Evolutionary conservation across 1,140 invertebrate genomes (phyloP), one percentile per base, ranked within the genome.

Genomic region (Drosophila rufa): DNA sequence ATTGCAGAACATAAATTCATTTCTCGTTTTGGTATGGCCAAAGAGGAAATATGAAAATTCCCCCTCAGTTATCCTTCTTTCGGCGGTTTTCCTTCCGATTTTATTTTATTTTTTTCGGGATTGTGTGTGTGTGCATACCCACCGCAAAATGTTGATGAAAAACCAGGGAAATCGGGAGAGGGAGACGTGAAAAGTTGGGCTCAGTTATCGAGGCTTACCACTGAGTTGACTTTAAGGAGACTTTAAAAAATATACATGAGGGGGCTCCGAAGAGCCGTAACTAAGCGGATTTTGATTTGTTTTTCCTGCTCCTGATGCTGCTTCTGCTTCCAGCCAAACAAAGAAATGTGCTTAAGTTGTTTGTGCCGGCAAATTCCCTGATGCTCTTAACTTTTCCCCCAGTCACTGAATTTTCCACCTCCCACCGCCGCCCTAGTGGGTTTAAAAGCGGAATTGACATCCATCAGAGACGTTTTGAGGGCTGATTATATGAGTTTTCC

Each of bases 211-310:
- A 46, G 51, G 42, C 66, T 68, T 77, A 58, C 75, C 56, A 60
- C 56, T 7, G 62, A 47, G 42, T 60, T 77, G 30, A 56, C 70
- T 80, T 81, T 80, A 81, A 80, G 57, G 25, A 47, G 71, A 62
- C 65, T 81, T 81, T 62, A 80, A 80, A 80, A 40, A 70, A 27
- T 48, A 40, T 60, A 40, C 53, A 17, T 33, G 46, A 22, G 62
- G 27, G 19, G 38, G 4, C 17, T 40, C 36, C 17, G 48, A 48
- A 47, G 30, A 51, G 36, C 33, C 40, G 50, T 38, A 65, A 68
- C 76, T 86, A 86, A 85, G 82, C 70, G 82, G 82, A 85, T 85
- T 85, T 74, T 82, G 82, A 65, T 85, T 86, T 85, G 68, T 85
- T 86, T 85, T 74, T 71, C 68, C 27, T 30, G 27, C 6, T 30